Evolutionary conservation across 2,888 invertebrate genomes (phyloP), one percentile per base, ranked within the genome.

Genomic region (Elysia crispata): DNA sequence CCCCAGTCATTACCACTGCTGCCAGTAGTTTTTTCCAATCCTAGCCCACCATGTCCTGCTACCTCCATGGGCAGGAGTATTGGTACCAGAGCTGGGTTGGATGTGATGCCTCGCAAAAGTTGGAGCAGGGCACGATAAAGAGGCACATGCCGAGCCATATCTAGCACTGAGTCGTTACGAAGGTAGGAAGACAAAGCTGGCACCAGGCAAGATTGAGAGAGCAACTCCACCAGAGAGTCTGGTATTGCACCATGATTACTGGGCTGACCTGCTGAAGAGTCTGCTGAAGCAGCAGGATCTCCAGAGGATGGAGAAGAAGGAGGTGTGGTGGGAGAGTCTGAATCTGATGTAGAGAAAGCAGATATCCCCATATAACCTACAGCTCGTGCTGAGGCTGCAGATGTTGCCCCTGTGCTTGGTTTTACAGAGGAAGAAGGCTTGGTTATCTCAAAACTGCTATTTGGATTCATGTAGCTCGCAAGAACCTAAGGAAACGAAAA

Each of bases 81-180:
- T 57, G 94, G 93, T 3, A 95, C 94, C 79, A 95, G 90, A n/a
- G 86, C 70, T 0, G 88, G 87, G 81, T 86, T 93, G 92, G 92
- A 86, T 94, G 93, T 30, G 95, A 95, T 90, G 95, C 93, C 96
- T 84, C 97, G 94, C 83, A 97, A 94, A 84, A 97, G 93, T 86
- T 96, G 95, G 86, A 98, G 93, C 89, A 97, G 86, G 5, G 96
- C 95, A 86, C 96, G 95, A 93, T 98, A 98, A 87, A 98, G 94
- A 33, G 97, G 97, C 92, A 98, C 97, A 93, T 98, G 98, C 25
- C 97, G 95, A n/a, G 98, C 97, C 96, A 98, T 97, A 93, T 98
- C 98, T 92, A 98, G 93, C 86, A 98, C 98, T 93, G 98, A 98
- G 92, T 98, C 98, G 90, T 98, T 98, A 86, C 97, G 94, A 77